Conservation (phyloP, 2,797 vertebrate genomes). For the Poliocrania exsul region DNA sequence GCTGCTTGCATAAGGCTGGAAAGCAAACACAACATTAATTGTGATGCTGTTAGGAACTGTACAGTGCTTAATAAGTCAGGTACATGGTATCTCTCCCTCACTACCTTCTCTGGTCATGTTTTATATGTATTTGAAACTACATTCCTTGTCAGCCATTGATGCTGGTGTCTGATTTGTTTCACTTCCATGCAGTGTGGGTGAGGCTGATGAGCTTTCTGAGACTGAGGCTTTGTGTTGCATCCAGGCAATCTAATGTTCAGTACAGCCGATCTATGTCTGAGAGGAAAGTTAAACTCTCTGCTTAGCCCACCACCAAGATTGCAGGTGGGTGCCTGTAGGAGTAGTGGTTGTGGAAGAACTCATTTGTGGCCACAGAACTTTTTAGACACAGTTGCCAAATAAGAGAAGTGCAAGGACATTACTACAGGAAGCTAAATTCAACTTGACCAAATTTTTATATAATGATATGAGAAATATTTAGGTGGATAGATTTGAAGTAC, state of each 20-base stretch:
- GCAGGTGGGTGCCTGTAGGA: not conserved
- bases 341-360: not conserved
- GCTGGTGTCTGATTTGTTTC: not conserved
- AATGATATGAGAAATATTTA: not conserved
- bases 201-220: not conserved
- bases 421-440: not conserved
- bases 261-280: not conserved
- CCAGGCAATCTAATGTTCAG: not conserved
- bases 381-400: not conserved
- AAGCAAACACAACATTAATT: not conserved
- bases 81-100: not conserved
- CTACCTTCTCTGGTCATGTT: not conserved
- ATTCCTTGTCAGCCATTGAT: not conserved
- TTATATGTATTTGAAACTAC: not conserved
- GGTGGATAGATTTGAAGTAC: not conserved
- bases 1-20: not conserved
- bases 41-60: not conserved
- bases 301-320: not conserved
- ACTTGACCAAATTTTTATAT: not conserved
- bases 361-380: not conserved
- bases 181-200: not conserved
- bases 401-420: not conserved
- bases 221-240: not conserved
- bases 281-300: not conserved
- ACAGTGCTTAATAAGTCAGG: not conserved